Base-by-base conservation (phyloP, 2,888 invertebrate species). In the Charanyca ferruginea region DNA sequence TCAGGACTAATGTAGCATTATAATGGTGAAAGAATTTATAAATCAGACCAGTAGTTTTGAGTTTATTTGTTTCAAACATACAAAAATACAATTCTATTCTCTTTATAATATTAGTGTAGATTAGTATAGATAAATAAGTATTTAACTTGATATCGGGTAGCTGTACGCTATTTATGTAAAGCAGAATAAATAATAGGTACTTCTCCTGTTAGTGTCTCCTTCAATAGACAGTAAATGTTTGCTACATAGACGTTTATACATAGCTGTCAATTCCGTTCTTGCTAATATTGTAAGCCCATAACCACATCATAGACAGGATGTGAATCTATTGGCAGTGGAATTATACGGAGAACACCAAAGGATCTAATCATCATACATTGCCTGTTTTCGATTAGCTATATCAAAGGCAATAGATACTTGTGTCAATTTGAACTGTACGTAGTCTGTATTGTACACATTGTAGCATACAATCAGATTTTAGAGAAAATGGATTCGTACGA, bases 321-420 rank as follows among this genome's bases (percentile, higher is more conserved):
- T 51, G 18, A 54, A 42, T 32, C n/a, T 69, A 63, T 57, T 73
- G 22, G 11, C 20, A 28, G n/a, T 57, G 47, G 32, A 42, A 47
- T 48, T 22, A 42, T 28, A 58, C 42, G 7, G 20, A 42, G 48
- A 57, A 25, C 25, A 41, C 47, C 73, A 53, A 73, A 71, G 66
- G 70, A 66, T 58, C 47, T 44, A 71, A 66, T 66, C 52, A 64
- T 41, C 73, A 28, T 71, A 45, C 45, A 73, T 64, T 51, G 18
- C 16, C 66, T 23, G 55, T 57, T 66, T 55, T 25, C 49, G n/a
- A 66, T 54, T 54, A 66, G 44, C 22, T 45, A 45, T 66, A 20
- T 45, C 67, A 66, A 66, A 51, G 54, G 49, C 11, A 44, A 13
- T 53, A 20, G 4, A n/a, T 8, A 11, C n/a, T n/a, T n/a, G n/a